Conservation (phyloP, 2,888 invertebrate species). For the Cephonodes hylas region DNA sequence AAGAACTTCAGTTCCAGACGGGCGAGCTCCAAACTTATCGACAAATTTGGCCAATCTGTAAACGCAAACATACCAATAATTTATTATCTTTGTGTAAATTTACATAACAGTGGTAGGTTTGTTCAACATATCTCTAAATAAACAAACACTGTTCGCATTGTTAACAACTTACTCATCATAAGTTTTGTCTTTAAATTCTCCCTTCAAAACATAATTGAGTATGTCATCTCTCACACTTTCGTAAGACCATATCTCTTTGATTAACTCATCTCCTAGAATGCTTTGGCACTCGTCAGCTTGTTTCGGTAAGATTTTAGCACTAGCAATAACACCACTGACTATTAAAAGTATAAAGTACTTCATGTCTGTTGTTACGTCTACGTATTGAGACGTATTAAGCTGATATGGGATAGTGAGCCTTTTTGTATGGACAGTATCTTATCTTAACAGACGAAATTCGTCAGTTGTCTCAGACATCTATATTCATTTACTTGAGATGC, state of each 20-base stretch:
- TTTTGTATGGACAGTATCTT: constrained; percentile 48
- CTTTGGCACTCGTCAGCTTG: constrained; percentile 50
- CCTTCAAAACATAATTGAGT: constrained; percentile 71
- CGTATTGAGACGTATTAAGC: constrained; percentile 41
- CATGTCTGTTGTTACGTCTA: constrained; percentile 44
- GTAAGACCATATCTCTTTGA: constrained; percentile 82
- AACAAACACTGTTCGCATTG: background rate
- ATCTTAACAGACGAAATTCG: constrained; percentile 24
- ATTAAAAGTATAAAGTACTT: constrained; percentile 37
- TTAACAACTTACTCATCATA: constrained; percentile 75
- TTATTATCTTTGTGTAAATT: background rate
- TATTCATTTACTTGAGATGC: constrained; percentile 32
- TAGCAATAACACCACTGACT: background rate
- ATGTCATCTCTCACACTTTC: constrained; percentile 73
- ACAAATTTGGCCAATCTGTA: constrained; percentile 68
- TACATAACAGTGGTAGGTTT: background rate
- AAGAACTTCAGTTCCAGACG: constrained; percentile 82
- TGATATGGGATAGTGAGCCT: constrained; percentile 30
- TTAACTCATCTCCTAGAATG: constrained; percentile 66
- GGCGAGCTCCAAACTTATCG: constrained; percentile 83
- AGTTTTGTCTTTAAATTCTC: constrained; percentile 79
- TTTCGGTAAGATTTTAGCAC: constrained; percentile 25
- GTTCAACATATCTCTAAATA: background rate
- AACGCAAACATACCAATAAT: constrained; percentile 16
- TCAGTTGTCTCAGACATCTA: constrained; percentile 37